Evolutionary conservation across 2,888 invertebrate species (phyloP).

Genomic region (Arrhopalites spinosus): DNA sequence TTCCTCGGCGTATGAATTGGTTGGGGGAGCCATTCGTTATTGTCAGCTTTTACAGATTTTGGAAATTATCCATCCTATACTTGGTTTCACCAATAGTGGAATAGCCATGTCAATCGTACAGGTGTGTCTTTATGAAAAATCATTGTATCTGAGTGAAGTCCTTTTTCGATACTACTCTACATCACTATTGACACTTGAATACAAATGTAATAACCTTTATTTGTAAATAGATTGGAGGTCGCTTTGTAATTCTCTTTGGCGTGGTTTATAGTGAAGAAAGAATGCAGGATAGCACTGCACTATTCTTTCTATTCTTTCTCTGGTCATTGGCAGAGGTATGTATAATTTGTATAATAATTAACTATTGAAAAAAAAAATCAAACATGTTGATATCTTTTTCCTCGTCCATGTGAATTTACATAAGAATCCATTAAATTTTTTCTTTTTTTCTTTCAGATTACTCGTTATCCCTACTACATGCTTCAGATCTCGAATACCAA

Average conservation of each 20-base stretch:
- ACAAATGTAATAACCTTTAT: not conserved
- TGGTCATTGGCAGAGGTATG: constrained; percentile 80
- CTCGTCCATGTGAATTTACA: too few species aligned
- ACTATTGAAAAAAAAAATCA: too few species aligned
- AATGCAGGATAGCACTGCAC: constrained; percentile 83
- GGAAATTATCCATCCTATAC: constrained; percentile 86
- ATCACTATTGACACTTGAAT: not conserved
- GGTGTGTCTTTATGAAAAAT: too few species aligned
- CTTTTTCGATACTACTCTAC: too few species aligned
- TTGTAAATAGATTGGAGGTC: constrained; percentile 71
- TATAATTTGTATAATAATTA: too few species aligned
- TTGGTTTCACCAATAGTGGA: constrained; percentile 84
- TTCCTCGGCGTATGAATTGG: constrained; percentile 71
- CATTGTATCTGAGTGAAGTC: too few species aligned
- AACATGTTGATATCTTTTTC: too few species aligned
- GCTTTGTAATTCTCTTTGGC: constrained; percentile 77
- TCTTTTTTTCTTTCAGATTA: too few species aligned
- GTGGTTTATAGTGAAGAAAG: constrained; percentile 83
- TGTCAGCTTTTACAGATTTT: constrained; percentile 80
- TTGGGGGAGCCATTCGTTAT: constrained; percentile 78
- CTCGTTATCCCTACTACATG: constrained; percentile 91
- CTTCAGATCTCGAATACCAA: constrained; percentile 76
- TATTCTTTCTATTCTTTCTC: constrained; percentile 83
- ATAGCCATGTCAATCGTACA: constrained; percentile 75
- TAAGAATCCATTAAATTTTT: too few species aligned